Percentiles rank a stretch among this genome's conserved stretches.
phyloP scores from a whole-genome alignment of 2,797 vertebrate species.

The Chelon labrosus region DNA sequence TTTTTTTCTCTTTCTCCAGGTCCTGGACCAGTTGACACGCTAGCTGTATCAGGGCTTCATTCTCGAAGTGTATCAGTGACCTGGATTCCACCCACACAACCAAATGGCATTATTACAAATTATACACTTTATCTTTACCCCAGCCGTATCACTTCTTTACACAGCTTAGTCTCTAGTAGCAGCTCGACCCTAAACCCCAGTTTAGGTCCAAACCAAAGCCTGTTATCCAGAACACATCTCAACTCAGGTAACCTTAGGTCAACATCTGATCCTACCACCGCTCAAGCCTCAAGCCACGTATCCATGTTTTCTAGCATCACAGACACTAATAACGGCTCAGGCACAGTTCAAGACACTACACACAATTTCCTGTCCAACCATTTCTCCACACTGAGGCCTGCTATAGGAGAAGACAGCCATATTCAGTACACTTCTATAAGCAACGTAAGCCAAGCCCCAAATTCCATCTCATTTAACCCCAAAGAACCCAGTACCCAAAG shows the following conservation, averaged over 20 bases:
- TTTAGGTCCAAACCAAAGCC: slow-evolving; percentile 16
- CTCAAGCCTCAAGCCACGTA: slow-evolving; percentile 15
- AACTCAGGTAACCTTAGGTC: slow-evolving; percentile 24
- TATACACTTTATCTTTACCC: slow-evolving; percentile 69
- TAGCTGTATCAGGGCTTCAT: slow-evolving; percentile 58
- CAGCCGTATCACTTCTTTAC: slow-evolving; percentile 2
- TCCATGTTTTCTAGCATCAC: slow-evolving; percentile 10
- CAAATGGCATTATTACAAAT: slow-evolving; percentile 75
- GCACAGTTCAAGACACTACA: slow-evolving; percentile 5
- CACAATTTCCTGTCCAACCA: background rate
- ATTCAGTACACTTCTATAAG: slow-evolving; percentile 14
- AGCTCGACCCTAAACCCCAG: slow-evolving; percentile 26
- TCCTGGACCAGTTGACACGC: slow-evolving; percentile 67
- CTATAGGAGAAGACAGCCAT: slow-evolving; percentile 18
- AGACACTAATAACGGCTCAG: slow-evolving; percentile 29
- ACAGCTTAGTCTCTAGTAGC: slow-evolving; percentile 30
- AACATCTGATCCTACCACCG: slow-evolving; percentile 26
- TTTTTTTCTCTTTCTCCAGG: slow-evolving; percentile 46
- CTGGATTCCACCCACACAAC: slow-evolving; percentile 70
- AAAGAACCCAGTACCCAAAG: slow-evolving; percentile 19
- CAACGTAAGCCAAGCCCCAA: slow-evolving; percentile 24
- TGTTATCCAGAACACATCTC: slow-evolving; percentile 19
- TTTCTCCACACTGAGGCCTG: slow-evolving; percentile 32
- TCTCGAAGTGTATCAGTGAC: slow-evolving; percentile 57
- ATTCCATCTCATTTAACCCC: slow-evolving; percentile 9